Percentiles rank a stretch among this genome's conserved stretches.
Evolutionary conservation across 2,797 vertebrate genomes (phyloP).

Genomic region (Takifugu ocellatus): DNA sequence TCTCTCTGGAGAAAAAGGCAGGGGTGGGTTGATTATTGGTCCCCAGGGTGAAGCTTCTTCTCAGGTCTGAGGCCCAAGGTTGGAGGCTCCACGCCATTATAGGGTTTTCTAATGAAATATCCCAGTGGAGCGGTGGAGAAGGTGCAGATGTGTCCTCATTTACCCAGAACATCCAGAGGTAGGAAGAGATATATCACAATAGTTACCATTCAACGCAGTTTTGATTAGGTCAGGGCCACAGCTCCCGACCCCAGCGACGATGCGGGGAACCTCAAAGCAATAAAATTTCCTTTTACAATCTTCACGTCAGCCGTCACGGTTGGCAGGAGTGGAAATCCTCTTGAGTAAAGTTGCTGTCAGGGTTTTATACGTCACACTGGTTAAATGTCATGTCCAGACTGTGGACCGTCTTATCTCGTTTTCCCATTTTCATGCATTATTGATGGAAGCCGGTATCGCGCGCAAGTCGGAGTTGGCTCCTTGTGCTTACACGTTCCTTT

Average conservation of each 20-base stretch:
- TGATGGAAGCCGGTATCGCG: constrained; percentile 63
- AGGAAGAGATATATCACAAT: too few relatives aligned
- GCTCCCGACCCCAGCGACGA: background rate
- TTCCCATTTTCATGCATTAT: constrained; percentile 73
- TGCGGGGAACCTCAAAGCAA: background rate
- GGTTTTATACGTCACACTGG: constrained; percentile 54
- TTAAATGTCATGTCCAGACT: constrained; percentile 72
- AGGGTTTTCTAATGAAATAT: constrained; percentile 22
- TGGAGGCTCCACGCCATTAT: constrained; percentile 32
- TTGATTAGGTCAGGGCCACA: too few relatives aligned
- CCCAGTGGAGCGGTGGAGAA: constrained; percentile 12
- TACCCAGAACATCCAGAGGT: constrained; percentile 2
- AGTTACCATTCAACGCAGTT: too few relatives aligned
- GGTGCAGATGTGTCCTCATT: constrained; percentile 27
- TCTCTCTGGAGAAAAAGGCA: constrained; percentile 44
- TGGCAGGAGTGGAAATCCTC: constrained; percentile 12
- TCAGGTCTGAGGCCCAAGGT: constrained; percentile 32
- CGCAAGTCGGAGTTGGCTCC: constrained; percentile 38
- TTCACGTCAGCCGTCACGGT: background rate
- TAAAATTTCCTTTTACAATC: constrained; percentile 1
- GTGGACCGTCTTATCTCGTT: constrained; percentile 70
- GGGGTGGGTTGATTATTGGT: constrained; percentile 24
- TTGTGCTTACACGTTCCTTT: constrained; percentile 29
- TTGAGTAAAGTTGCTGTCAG: constrained; percentile 31
- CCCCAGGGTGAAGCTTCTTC: constrained; percentile 34